These are phyloP conservation scores for Rhabdomys dilectus DNA, from an alignment of 2,113 vertebrate species.

Conservation along the genomic window DNA sequence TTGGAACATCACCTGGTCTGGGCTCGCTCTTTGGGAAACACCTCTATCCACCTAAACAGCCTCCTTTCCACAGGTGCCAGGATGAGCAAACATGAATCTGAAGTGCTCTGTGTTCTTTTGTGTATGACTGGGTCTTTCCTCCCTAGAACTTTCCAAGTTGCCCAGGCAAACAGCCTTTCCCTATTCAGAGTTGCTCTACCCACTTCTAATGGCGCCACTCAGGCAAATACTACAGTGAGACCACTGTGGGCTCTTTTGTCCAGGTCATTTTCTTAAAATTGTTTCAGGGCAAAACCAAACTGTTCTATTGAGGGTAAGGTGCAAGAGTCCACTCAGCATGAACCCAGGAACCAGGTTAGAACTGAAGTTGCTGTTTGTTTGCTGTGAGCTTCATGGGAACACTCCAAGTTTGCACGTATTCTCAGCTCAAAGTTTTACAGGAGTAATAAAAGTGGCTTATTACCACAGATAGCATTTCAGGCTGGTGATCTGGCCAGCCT, in stretches of 20 bases:
- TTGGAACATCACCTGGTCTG: not conserved
- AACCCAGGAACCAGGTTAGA: not conserved
- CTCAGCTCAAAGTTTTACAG: not conserved
- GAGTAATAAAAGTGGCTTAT: not conserved
- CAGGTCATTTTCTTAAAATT: not conserved
- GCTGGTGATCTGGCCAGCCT: not conserved
- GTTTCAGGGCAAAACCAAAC: conserved; percentile 44
- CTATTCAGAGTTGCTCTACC: conserved; percentile 21
- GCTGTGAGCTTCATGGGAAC: not conserved
- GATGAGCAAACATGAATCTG: not conserved
- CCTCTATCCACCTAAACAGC: not conserved
- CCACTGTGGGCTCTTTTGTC: not conserved
- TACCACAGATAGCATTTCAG: not conserved
- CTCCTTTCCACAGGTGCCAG: not conserved
- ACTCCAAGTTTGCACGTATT: not conserved
- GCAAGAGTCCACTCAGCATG: not conserved
- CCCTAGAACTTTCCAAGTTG: conserved; percentile 68
- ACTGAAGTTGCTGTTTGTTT: not conserved
- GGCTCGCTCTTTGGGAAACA: not conserved
- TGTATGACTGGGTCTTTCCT: conserved; percentile 48
- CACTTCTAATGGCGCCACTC: not conserved
- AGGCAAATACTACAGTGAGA: conserved; percentile 21
- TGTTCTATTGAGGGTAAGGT: not conserved
- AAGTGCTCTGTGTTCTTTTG: conserved; percentile 18
- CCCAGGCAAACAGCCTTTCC: not conserved